A percentile compares a stretch with the other conserved stretches of the same genome.
phyloP scores from a whole-genome alignment of 2,797 vertebrate genomes.

The Scyliorhinus canicula region DNA sequence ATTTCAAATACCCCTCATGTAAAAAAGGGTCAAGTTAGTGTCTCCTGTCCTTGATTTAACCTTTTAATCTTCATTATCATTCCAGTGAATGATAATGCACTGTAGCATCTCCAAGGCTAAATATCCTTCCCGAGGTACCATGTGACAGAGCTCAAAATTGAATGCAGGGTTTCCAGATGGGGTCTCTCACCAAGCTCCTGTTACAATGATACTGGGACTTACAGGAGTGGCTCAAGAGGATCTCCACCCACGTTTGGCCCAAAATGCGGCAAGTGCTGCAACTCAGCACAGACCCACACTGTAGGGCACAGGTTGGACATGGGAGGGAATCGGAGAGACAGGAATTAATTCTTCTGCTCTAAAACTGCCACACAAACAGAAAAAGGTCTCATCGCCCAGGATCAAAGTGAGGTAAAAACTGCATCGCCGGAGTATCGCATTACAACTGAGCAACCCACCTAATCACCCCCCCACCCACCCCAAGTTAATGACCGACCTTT shows the following conservation, averaged over 20 bases:
- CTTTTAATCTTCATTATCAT: neutral
- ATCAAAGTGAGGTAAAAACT: neutral
- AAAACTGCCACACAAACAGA: neutral
- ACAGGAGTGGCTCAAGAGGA: neutral
- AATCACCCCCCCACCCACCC: neutral
- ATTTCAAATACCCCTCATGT: neutral
- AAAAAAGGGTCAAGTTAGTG: neutral
- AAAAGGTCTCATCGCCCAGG: neutral
- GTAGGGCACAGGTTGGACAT: neutral
- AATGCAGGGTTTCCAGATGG: neutral
- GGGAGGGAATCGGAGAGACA: neutral
- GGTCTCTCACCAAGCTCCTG: neutral
- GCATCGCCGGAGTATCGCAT: neutral
- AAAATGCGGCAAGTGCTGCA: neutral
- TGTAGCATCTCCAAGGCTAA: neutral
- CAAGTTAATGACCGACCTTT: neutral
- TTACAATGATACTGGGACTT: neutral
- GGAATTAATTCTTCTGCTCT: neutral
- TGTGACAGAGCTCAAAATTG: neutral
- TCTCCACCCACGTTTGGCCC: neutral
- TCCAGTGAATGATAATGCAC: neutral
- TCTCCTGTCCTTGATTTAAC: neutral
- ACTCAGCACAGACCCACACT: neutral
- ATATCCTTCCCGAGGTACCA: neutral
- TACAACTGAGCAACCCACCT: neutral